Percentiles rank a stretch among this genome's conserved stretches.
Evolutionary conservation across 2,113 vertebrate species (phyloP).

Genomic region (Aythya baeri): DNA sequence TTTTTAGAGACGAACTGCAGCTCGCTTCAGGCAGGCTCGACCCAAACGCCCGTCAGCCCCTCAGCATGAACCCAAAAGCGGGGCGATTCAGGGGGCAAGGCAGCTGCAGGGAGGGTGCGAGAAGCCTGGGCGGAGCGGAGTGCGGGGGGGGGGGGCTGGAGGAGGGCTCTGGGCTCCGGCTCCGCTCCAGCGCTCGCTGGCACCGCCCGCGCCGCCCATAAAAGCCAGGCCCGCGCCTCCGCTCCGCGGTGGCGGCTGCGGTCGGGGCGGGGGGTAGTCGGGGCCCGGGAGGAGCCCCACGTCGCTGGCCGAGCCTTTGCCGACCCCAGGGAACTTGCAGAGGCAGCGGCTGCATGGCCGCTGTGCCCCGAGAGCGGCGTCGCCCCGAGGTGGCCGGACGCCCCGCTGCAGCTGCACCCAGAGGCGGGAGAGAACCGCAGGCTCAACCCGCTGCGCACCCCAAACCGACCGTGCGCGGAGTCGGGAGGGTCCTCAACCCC

Average conservation of each 20-base stretch:
- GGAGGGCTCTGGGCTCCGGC: background rate
- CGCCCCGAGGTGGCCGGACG: background rate
- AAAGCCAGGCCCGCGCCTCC: background rate
- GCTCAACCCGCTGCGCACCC: background rate
- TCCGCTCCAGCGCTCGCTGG: conserved; percentile 17
- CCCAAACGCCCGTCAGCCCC: too few relatives aligned
- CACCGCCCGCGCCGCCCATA: conserved; percentile 10
- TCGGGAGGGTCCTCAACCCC: background rate
- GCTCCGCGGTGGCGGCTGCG: background rate
- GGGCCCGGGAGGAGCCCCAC: too few relatives aligned
- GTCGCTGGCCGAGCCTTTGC: too few relatives aligned
- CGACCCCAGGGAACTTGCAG: background rate
- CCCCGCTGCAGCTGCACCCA: background rate
- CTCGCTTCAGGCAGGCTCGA: too few relatives aligned
- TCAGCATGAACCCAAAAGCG: too few relatives aligned
- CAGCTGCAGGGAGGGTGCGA: background rate
- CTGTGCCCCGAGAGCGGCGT: background rate
- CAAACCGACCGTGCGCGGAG: background rate
- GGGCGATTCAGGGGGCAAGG: background rate
- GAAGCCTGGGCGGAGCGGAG: background rate
- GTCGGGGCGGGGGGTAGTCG: background rate
- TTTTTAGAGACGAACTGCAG: background rate
- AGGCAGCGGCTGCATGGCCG: background rate
- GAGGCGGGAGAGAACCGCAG: background rate
- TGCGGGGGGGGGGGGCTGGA: background rate